Evolutionary conservation across 2,888 invertebrate species (phyloP).

Genomic region (Monoplex corrugatus): DNA sequence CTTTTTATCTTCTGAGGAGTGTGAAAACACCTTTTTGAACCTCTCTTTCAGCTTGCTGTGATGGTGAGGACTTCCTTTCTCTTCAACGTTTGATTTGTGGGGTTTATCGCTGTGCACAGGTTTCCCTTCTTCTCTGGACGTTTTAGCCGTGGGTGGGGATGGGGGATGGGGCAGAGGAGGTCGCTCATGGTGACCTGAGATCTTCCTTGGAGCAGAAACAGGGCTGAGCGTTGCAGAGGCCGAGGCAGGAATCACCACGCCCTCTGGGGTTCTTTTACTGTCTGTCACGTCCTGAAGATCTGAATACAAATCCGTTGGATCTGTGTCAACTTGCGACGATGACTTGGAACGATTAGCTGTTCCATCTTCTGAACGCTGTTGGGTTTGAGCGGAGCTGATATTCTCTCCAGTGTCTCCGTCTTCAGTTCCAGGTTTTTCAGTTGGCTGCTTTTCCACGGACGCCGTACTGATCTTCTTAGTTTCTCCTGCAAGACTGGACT

Average conservation of each 20-base stretch:
- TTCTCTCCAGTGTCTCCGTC: neutral
- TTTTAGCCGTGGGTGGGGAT: neutral
- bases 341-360: neutral
- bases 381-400: neutral
- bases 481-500: neutral
- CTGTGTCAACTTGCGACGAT: too few species aligned
- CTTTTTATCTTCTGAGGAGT: slow-evolving; percentile 27
- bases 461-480: neutral
- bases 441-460: neutral
- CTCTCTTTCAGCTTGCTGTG: slow-evolving; percentile 37
- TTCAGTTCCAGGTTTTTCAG: neutral
- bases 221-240: neutral
- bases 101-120: neutral
- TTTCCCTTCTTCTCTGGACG: neutral
- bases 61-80: slow-evolving; percentile 1
- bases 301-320: neutral
- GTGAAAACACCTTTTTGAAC: slow-evolving; percentile 31
- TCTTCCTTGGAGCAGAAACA: neutral
- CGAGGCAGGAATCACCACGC: neutral
- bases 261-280: neutral
- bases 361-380: neutral
- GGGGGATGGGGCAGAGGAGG: slow-evolving; percentile 13
- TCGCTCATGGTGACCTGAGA: neutral
- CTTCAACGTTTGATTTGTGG: neutral
- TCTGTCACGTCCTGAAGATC: neutral